Evolutionary conservation across 2,113 vertebrate genomes (phyloP).

Genomic region (Mobula birostris): DNA sequence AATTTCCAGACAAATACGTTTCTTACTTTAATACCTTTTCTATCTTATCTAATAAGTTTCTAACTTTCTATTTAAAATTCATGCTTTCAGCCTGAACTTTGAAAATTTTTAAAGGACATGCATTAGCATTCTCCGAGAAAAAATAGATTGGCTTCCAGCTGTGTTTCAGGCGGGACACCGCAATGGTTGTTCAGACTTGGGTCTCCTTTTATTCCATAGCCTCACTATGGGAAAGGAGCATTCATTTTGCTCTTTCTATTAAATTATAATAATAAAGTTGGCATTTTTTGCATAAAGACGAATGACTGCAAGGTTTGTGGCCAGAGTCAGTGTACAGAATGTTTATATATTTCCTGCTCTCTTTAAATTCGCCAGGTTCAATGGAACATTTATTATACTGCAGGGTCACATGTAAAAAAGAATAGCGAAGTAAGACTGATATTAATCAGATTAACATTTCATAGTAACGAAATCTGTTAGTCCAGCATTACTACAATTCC

Average conservation of each 20-base stretch:
- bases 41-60: not conserved
- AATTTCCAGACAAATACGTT: not conserved
- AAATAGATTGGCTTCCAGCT: not conserved
- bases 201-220: not conserved
- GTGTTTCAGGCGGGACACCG: not conserved
- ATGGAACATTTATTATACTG: too few species aligned
- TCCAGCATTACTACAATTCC: too few species aligned
- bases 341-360: too few species aligned
- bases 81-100: not conserved
- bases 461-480: too few species aligned
- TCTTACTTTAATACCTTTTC: not conserved
- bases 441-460: too few species aligned
- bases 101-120: not conserved
- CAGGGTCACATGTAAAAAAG: too few species aligned
- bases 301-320: too few species aligned
- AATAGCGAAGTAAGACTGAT: too few species aligned
- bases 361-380: too few species aligned
- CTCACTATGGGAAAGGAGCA: not conserved
- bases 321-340: too few species aligned
- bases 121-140: not conserved
- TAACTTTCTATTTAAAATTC: not conserved
- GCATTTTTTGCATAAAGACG: not conserved
- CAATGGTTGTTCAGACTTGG: not conserved
- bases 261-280: not conserved
- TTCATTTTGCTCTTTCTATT: not conserved